Base-by-base conservation (phyloP, 2,113 vertebrate genomes). In the Actinemys pallida region DNA sequence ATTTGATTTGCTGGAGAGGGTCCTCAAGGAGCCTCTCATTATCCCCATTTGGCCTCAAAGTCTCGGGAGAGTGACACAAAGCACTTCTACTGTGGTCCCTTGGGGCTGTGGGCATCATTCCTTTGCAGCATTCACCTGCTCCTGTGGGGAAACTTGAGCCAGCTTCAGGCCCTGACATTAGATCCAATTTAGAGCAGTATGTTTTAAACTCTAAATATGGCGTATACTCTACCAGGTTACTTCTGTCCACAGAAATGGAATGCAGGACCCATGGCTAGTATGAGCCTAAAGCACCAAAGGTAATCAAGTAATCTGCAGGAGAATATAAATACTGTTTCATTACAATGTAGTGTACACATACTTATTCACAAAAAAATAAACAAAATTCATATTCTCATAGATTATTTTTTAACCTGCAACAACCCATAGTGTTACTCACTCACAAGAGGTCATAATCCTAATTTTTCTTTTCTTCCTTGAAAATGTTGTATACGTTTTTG, bases 141-240 rank as follows among this genome's bases (percentile, higher is more conserved):
- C 83, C 57, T 54, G 75, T n/a, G 39, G 95, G 85, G 95, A 94
- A 88, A 72, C 50, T n/a, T 81, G 35, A 80, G 24, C 54, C 83
- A 25, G 45, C 82, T 85, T 94, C 84, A 59, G 90, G 88, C 84
- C 17, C 50, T 83, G 47, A 86, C 35, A n/a, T 42, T 22, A 90
- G 52, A 65, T 2, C 6, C 27, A 84, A 27, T 49, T 49, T 56
- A 84, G 52, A 90, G 75, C 72, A 90, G 84, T 19, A 56, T 3
- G 52, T 88, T 89, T 82, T 89, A 86, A 87, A 93, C 94, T 84
- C 83, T 10, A 80, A 62, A 62, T 31, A 62, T 31, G 5, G 27
- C 27, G 31, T 62, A 31, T 14, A 14, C 57, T 62, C 25, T 31
- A 62, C 57, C 25, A 29, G 27, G 12, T 62, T 62, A 62, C 12